Evolutionary conservation across 2,888 invertebrate species (phyloP).

Genomic region (Cyaniris semiargus): DNA sequence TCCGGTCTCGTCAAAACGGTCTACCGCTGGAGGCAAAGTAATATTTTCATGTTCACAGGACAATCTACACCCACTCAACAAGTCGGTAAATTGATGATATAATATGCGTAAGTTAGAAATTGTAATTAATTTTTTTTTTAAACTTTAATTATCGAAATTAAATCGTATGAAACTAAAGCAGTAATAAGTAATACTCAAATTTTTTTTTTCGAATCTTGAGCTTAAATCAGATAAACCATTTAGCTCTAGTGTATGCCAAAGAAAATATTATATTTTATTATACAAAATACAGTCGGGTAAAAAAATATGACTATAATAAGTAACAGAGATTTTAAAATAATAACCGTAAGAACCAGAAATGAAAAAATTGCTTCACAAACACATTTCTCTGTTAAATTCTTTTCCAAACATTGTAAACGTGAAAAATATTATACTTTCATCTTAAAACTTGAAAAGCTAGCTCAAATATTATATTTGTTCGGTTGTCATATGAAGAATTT

Average conservation of each 20-base stretch:
- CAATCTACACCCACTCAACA: not conserved
- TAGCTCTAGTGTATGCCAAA: too few species aligned
- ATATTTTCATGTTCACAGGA: not conserved
- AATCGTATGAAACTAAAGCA: too few species aligned
- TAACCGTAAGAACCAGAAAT: not conserved
- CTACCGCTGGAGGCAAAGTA: not conserved
- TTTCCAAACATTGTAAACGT: not conserved
- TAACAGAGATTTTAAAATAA: not conserved
- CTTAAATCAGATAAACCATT: too few species aligned
- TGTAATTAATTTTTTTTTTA: not conserved
- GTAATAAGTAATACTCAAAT: too few species aligned
- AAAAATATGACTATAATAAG: not conserved
- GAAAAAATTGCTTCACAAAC: constrained; percentile 2
- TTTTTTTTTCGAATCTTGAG: too few species aligned
- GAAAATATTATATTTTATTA: too few species aligned
- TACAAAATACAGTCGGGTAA: not conserved
- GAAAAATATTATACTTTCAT: constrained; percentile 18
- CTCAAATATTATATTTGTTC: constrained; percentile 10
- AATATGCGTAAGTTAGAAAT: not conserved
- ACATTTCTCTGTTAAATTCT: constrained; percentile 1
- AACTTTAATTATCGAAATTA: too few species aligned
- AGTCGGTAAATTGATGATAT: not conserved
- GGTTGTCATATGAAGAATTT: constrained; percentile 7
- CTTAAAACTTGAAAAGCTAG: not conserved
- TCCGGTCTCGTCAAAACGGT: not conserved